Evolutionary conservation across 2,888 invertebrate species (phyloP).

Genomic region (Drosophila melanosoma): DNA sequence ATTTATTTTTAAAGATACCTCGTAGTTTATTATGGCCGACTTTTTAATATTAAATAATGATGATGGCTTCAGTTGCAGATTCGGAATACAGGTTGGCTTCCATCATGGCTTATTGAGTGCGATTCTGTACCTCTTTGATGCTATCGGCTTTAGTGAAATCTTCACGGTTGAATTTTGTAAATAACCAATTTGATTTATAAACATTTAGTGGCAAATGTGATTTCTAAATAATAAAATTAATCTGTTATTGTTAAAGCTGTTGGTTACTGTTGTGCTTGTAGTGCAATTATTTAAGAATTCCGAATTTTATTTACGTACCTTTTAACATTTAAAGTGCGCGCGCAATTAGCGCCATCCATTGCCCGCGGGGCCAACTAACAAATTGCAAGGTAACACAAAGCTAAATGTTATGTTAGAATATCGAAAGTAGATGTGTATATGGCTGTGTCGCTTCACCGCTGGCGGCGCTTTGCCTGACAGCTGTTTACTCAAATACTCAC

Average conservation of each 20-base stretch:
- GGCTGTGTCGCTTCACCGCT: constrained; percentile 31
- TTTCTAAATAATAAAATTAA: neutral
- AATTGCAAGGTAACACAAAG: constrained; percentile 26
- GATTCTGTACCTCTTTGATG: neutral
- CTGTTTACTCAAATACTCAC: constrained; percentile 40
- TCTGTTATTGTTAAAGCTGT: neutral
- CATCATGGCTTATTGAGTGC: neutral
- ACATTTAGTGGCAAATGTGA: neutral
- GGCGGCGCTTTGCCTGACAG: constrained; percentile 52
- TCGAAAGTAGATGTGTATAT: neutral
- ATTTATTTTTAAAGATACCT: neutral
- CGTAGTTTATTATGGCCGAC: neutral
- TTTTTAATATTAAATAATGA: neutral
- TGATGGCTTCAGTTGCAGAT: neutral
- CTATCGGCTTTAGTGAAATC: neutral
- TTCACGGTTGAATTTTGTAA: neutral
- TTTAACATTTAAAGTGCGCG: constrained; percentile 36
- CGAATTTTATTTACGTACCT: neutral
- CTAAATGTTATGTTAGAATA: constrained; percentile 35
- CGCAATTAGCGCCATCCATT: constrained; percentile 49
- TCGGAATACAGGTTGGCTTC: neutral
- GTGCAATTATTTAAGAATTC: neutral
- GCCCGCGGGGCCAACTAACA: constrained; percentile 22
- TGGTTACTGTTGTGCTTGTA: neutral
- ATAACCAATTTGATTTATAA: neutral